Evolutionary conservation across 2,797 vertebrate species (phyloP).

Genomic region (Fistularia tabacaria): DNA sequence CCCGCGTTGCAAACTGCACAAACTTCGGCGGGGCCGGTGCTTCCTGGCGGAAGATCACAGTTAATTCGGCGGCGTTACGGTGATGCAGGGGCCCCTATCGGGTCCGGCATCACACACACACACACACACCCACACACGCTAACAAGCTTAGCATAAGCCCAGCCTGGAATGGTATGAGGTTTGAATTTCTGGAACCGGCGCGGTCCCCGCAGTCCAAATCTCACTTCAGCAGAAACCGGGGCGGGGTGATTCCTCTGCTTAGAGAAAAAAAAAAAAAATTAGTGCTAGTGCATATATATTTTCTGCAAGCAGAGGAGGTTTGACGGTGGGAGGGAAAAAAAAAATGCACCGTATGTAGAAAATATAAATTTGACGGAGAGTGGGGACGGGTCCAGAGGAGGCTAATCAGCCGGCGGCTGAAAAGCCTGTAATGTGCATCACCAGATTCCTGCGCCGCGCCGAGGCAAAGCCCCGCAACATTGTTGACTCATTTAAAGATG

Average conservation of each 20-base stretch:
- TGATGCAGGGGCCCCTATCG: constrained; percentile 91
- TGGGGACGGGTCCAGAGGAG: constrained; percentile 62
- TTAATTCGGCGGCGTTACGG: constrained; percentile 99
- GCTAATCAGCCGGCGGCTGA: constrained; percentile 71
- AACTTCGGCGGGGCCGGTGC: constrained; percentile 95
- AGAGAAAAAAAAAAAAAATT: constrained; percentile 63
- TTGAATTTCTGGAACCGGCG: constrained; percentile 98
- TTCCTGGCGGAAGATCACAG: constrained; percentile 96
- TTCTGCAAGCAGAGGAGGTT: constrained; percentile 79
- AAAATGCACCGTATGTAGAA: constrained; percentile 73
- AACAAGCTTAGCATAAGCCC: constrained; percentile 99
- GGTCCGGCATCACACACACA: constrained; percentile 84
- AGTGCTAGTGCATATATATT: constrained; percentile 78
- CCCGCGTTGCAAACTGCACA: constrained; percentile 95
- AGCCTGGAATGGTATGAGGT: constrained; percentile 97
- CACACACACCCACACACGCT: constrained; percentile 70
- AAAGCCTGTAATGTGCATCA: constrained; percentile 70
- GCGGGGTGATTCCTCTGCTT: constrained; percentile 74
- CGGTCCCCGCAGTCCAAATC: constrained; percentile 92
- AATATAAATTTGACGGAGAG: constrained; percentile 50
- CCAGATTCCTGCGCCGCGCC: constrained; percentile 64
- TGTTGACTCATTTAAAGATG: constrained; percentile 74
- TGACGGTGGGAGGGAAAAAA: constrained; percentile 59
- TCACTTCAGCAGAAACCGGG: constrained; percentile 92
- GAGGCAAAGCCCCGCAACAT: constrained; percentile 64